phyloP scores from a whole-genome alignment of 2,888 invertebrate species.

The Lithophane socia region DNA sequence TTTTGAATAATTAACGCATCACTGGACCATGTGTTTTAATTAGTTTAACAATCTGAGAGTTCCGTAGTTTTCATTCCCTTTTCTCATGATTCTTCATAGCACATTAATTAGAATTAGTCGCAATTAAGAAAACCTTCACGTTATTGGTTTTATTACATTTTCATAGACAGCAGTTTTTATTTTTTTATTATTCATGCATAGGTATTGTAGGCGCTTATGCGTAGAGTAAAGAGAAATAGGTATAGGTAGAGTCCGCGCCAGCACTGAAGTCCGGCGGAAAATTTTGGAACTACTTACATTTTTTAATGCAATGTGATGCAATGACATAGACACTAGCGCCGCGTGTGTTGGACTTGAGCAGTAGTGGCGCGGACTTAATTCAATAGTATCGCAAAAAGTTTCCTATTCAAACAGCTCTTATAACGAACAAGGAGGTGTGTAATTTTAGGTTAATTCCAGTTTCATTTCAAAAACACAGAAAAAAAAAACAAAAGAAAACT shows the following conservation, averaged over 20 bases:
- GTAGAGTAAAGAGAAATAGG: no score
- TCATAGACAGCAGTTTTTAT: neutral
- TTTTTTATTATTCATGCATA: no score
- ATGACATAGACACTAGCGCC: no score
- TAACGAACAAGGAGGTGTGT: neutral
- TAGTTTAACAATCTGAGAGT: slow-evolving; percentile 11
- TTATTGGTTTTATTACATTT: neutral
- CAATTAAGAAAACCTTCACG: slow-evolving; percentile 1
- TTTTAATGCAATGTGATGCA: no score
- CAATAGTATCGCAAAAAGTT: neutral
- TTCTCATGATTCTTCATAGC: slow-evolving; percentile 18
- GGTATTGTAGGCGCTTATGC: neutral
- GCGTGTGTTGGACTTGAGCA: no score
- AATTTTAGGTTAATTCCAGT: neutral
- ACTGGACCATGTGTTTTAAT: slow-evolving; percentile 57
- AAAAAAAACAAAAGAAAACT: neutral
- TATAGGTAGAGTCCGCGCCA: no score
- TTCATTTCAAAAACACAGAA: neutral
- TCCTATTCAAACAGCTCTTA: neutral
- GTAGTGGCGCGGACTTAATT: neutral
- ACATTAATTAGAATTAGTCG: neutral
- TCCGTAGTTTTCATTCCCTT: neutral
- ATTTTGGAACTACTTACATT: no score
- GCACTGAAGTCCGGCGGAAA: no score
- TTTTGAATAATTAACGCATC: slow-evolving; percentile 61